Base-by-base conservation (phyloP, 2,888 invertebrate genomes). In the Lithophane ornitopus region DNA sequence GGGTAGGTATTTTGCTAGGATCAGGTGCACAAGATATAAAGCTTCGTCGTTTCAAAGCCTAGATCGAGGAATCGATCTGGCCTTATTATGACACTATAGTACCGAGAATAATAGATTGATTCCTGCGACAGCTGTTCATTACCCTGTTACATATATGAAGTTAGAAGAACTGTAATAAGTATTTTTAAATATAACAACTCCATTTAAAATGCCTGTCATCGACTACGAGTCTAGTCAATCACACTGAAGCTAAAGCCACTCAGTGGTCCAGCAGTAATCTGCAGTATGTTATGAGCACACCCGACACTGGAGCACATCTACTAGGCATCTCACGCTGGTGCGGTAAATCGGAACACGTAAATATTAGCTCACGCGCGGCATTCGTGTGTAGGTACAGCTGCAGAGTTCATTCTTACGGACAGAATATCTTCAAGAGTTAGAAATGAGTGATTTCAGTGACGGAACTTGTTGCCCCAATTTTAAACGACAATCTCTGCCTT, bases 301-400 rank as follows among this genome's bases (percentile, higher is more conserved):
- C 28, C 34, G 3, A 14, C 7, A n/a, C 49, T 62, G 41, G 34
- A 14, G 44, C 80, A 59, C 59, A 49, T 54, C 44, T n/a, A 61
- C 72, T 54, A 34, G 59, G 58, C 22, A 54, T 59, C 63, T 63
- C 62, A 14, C 26, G 61, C 22, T 56, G 49, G 19, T n/a, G 67
- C 67, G 19, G 80, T 75, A 78, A 68, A 77, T 62, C 63, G 56
- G 76, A 41, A 71, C 81, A 75, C 82, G 75, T 81, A 81, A 85
- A 81, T 74, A 84, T 86, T 85, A 79, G 79, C 77, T 68, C 70
- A 75, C 69, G 74, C 72, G 56, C 54, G 46, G 61, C 44, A 39
- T 69, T n/a, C 34, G 26, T 61, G 58, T 61, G 28, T n/a, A 44
- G 2, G 77, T 80, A 80, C 66, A 69, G 28, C 41, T 34, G 26